Evolutionary conservation across 2,113 vertebrate species (phyloP), one percentile per base, ranked within the genome.

Genomic region (Pao palembangensis): DNA sequence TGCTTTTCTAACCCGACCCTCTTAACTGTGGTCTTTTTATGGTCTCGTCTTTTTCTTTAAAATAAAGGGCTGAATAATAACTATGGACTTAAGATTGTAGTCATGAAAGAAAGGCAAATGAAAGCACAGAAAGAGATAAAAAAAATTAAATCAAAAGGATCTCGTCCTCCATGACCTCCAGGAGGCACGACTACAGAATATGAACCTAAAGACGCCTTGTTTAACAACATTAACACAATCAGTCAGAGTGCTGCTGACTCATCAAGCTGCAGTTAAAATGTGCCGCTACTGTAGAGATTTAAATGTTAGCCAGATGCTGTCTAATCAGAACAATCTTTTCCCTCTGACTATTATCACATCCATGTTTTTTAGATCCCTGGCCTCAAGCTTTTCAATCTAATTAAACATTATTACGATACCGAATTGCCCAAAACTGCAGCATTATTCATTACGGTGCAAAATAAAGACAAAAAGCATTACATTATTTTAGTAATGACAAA

Each of bases 331-430:
- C 66, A 53, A 71, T 69, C 58, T 49, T 12, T 75, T 61, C 61
- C 64, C 25, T 28, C 25, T 28, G 25, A 7, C 25, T 63, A 48
- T 15, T 43, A 43, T 43, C 14, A 43, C 14, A 13, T 14, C 41
- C 59, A 64, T 53, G 75, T 67, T 70, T 62, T 66, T 51, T 63
- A 50, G 58, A 62, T 64, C 34, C 11, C 51, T 55, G 31, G 21
- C 61, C 62, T 65, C 38, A 76, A 66, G 67, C 70, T 76, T 76
- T 71, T n/a, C 64, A 69, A 69, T 13, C 66, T 28, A 8, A 68
- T 74, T 66, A 66, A 73, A 69, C 73, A 49, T 56, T 23, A 63
- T 71, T 28, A 55, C 46, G 21, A 25, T 34, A 42, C 16, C 42
- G n/a, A 55, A 49, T 55, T 49, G 13, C 61, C 55, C 21, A 15